These are phyloP conservation scores for Cartodere bifasciata DNA, from an alignment of 2,888 invertebrate species.

Conservation along the genomic window DNA sequence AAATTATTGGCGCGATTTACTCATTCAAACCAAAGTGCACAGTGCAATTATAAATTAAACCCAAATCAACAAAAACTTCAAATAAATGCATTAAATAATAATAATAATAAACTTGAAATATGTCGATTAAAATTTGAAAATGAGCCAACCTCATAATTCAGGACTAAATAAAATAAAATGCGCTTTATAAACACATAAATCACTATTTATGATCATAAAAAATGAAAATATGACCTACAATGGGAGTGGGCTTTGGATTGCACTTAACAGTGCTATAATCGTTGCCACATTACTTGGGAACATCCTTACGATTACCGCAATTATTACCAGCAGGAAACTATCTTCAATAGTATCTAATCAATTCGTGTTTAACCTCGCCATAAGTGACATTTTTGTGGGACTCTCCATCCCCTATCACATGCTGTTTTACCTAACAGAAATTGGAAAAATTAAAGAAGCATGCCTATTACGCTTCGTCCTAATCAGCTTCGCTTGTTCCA, in stretches of 20 bases:
- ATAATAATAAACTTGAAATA: no score
- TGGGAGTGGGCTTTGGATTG: slow-evolving; percentile 40
- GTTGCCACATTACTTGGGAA: slow-evolving; percentile 59
- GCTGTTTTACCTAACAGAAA: slow-evolving; percentile 51
- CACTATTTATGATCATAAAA: no score
- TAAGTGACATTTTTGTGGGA: slow-evolving; percentile 69
- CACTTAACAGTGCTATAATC: slow-evolving; percentile 52
- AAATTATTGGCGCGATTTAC: no score
- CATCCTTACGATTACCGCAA: slow-evolving; percentile 61
- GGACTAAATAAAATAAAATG: no score
- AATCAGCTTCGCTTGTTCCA: slow-evolving; percentile 62
- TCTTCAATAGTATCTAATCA: slow-evolving; percentile 61
- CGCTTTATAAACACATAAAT: no score
- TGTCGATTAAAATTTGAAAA: no score
- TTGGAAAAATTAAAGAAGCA: slow-evolving; percentile 47
- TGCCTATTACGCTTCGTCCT: slow-evolving; percentile 63
- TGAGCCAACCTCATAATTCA: no score
- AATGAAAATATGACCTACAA: slow-evolving; percentile 7
- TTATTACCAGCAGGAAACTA: slow-evolving; percentile 54
- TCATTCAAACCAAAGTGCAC: no score
- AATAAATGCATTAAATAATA: no score
- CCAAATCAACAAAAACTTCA: no score
- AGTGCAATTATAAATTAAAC: no score
- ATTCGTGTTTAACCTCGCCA: slow-evolving; percentile 65
- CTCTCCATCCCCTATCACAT: slow-evolving; percentile 66